Base-by-base conservation (phyloP, 2,888 invertebrate species). In the Pinctada fucata region DNA sequence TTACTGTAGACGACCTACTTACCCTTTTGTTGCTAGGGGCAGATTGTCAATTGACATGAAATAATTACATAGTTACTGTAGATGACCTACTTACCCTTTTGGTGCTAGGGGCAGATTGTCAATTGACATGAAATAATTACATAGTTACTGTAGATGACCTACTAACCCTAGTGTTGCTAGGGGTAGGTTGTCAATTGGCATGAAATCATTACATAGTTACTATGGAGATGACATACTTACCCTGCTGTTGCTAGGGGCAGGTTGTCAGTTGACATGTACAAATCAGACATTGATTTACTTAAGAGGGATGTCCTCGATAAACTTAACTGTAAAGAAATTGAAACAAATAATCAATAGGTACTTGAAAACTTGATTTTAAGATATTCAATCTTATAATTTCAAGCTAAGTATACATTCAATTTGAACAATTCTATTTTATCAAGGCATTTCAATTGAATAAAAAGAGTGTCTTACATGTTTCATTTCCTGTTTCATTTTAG, bases 281-380 rank as follows among this genome's bases (percentile, higher is more conserved):
- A 94, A 93, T 96, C 96, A 50, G 96, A 95, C 86, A 96, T 95
- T 82, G 96, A 96, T 95, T 96, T 96, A 91, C 96, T 96, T 69
- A 96, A 94, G 84, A 97, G 94, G 45, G 97, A 97, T 75, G 96
- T 94, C 2, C 97, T 94, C 16, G 97, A 96, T 85, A 97, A 94
- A 93, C 81, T 79, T 75, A 85, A 78, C 85, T 85, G 81, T 50
- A 80, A 81, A n/a, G n/a, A n/a, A n/a, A n/a, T n/a, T n/a, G n/a
- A n/a, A n/a, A n/a, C n/a, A 72, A 13, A 69, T 2, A 5, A 49
- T 31, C 16, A 68, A 47, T 66, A 5, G 16, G 3, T 31, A 16
- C 16, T 16, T 8, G n/a, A n/a, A n/a, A n/a, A n/a, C n/a, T n/a
- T n/a, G n/a, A n/a, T n/a, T 10, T n/a, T 13, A 66, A 6, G 16